A percentile compares a stretch with the other conserved stretches of the same genome.
phyloP scores from a whole-genome alignment of 2,888 invertebrate species.

The Omphaloscelis lunosa region DNA sequence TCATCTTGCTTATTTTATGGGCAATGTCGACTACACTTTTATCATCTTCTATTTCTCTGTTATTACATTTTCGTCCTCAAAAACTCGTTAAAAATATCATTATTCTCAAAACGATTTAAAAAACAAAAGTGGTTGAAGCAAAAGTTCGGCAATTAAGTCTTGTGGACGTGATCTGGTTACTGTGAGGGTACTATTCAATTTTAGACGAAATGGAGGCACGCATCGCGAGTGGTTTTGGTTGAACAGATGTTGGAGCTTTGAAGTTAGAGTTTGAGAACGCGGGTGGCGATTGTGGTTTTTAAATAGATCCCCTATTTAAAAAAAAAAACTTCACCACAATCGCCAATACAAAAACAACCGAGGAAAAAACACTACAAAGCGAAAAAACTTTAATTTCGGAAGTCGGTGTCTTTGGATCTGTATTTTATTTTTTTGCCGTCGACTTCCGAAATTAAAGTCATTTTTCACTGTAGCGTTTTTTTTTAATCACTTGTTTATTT shows the following conservation, averaged over 20 bases:
- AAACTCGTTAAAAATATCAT: slow-evolving; percentile 29
- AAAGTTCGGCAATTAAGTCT: slow-evolving; percentile 67
- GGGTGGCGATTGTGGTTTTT: neutral
- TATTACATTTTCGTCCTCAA: too few species aligned
- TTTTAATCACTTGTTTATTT: too few species aligned
- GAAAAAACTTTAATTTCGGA: too few species aligned
- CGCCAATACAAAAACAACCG: neutral
- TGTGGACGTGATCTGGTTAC: slow-evolving; percentile 63
- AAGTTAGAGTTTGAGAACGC: neutral
- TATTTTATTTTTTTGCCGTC: too few species aligned
- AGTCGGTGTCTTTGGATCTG: too few species aligned
- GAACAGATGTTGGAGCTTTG: slow-evolving; percentile 39
- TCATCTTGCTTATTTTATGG: too few species aligned
- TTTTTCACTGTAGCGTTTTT: too few species aligned
- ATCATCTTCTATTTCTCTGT: neutral
- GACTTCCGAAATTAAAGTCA: too few species aligned
- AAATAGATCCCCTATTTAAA: too few species aligned
- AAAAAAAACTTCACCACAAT: too few species aligned
- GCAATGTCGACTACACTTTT: neutral
- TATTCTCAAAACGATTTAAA: slow-evolving; percentile 39
- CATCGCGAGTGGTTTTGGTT: slow-evolving; percentile 49
- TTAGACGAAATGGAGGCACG: slow-evolving; percentile 67
- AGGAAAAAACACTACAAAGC: too few species aligned
- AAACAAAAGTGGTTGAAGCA: slow-evolving; percentile 55
- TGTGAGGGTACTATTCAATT: slow-evolving; percentile 63